Evolutionary conservation across 2,888 invertebrate species (phyloP).

Genomic region (Dromius quadrimaculatus): DNA sequence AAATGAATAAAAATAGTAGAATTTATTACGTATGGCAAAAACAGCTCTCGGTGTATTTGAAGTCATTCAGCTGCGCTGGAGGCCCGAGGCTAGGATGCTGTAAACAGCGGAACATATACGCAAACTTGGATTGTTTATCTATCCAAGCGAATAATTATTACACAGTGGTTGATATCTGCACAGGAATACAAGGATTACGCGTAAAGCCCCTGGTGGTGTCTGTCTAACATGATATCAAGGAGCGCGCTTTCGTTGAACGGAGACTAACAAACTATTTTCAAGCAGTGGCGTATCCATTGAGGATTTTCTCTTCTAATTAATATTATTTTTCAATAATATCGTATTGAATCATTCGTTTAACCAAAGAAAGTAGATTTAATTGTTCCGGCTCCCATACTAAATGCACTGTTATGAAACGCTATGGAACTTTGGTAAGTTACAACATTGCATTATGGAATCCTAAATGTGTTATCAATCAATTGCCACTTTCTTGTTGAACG

Average conservation of each 20-base stretch:
- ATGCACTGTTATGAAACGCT: too few relatives aligned
- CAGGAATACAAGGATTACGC: conserved; percentile 45
- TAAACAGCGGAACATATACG: conserved; percentile 2
- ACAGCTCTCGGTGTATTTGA: not conserved
- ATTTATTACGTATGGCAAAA: conserved; percentile 1
- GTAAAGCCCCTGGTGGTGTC: conserved; percentile 31
- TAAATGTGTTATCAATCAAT: too few relatives aligned
- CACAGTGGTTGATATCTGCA: conserved; percentile 50
- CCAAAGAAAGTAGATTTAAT: too few relatives aligned
- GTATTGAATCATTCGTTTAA: too few relatives aligned
- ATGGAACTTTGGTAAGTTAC: too few relatives aligned
- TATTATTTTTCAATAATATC: too few relatives aligned
- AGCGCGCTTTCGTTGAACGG: conserved; percentile 20
- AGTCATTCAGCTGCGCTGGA: not conserved
- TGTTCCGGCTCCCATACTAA: too few relatives aligned
- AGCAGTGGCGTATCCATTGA: too few relatives aligned
- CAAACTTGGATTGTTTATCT: conserved; percentile 45
- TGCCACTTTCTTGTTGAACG: too few relatives aligned
- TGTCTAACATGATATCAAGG: conserved; percentile 43
- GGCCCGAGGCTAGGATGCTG: not conserved
- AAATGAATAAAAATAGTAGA: not conserved
- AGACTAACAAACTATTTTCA: too few relatives aligned
- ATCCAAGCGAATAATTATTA: conserved; percentile 50
- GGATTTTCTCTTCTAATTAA: too few relatives aligned
- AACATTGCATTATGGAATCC: too few relatives aligned